phyloP scores from a whole-genome alignment of 2,888 invertebrate species.

The Ditula angustiorana region DNA sequence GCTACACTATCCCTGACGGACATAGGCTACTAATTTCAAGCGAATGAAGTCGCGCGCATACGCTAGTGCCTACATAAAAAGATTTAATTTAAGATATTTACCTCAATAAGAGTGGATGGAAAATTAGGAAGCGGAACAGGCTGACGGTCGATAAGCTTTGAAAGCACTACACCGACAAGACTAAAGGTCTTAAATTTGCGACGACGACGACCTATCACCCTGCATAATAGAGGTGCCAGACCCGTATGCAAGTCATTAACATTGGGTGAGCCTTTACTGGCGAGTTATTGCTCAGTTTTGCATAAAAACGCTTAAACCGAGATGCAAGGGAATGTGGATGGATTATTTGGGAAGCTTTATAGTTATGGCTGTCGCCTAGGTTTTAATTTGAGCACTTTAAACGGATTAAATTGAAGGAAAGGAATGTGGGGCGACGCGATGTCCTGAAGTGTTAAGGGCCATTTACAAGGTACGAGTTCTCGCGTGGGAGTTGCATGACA shows the following conservation, averaged over 20 bases:
- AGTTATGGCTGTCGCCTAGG: not conserved
- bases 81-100: no score
- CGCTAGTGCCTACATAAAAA: no score
- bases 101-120: no score
- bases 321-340: conserved; percentile 7
- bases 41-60: no score
- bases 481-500: not conserved
- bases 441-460: no score
- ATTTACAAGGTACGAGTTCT: not conserved
- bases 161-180: no score
- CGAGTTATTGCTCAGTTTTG: conserved; percentile 17
- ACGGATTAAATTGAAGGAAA: not conserved
- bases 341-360: not conserved
- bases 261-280: not conserved
- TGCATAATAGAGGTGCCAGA: not conserved
- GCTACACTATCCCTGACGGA: no score
- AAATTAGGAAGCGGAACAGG: no score
- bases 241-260: not conserved
- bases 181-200: no score
- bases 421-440: not conserved
- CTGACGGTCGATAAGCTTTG: no score
- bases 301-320: conserved; percentile 17
- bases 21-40: no score
- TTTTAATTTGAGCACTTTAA: conserved; percentile 3
- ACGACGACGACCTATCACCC: not conserved